Percentiles rank a stretch among this genome's conserved stretches.
Conservation (phyloP, 1,140 invertebrate species). For the Holcopasites calliopsidis region DNA sequence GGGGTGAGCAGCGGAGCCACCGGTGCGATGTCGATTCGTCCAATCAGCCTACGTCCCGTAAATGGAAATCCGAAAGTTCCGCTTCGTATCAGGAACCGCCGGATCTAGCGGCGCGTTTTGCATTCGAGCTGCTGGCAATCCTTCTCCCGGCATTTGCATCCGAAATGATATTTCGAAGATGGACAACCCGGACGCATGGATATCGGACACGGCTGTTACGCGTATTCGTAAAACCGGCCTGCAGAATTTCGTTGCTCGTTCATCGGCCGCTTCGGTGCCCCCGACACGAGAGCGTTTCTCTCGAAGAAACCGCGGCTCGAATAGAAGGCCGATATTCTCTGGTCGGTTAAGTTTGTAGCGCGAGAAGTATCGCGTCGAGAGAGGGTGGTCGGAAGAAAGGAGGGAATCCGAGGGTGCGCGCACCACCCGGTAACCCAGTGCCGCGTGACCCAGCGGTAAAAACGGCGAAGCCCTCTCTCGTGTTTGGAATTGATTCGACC, state of each 20-base stretch:
- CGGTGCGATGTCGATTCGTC: conserved; percentile 66
- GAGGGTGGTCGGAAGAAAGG: conserved; percentile 15
- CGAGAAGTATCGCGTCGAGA: conserved; percentile 27
- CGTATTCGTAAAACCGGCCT: background rate
- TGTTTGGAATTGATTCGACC: conserved; percentile 70
- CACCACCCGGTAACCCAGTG: conserved; percentile 63
- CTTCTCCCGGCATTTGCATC: conserved; percentile 28
- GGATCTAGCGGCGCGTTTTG: conserved; percentile 15
- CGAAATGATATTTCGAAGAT: conserved; percentile 58
- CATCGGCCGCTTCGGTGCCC: background rate
- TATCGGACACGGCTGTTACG: conserved; percentile 27
- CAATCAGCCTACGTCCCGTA: conserved; percentile 59
- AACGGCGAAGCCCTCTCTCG: conserved; percentile 50
- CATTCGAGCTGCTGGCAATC: conserved; percentile 6
- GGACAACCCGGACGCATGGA: conserved; percentile 35
- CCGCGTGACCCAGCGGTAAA: conserved; percentile 54
- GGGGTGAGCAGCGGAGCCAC: conserved; percentile 46
- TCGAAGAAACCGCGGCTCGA: too few species aligned
- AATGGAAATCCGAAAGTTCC: conserved; percentile 62
- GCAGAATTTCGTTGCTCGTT: background rate
- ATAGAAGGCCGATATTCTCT: background rate
- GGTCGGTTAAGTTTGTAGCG: conserved; percentile 6
- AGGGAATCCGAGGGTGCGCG: conserved; percentile 35
- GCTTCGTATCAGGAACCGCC: conserved; percentile 44
- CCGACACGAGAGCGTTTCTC: background rate